A percentile compares a stretch with the other conserved stretches of the same genome.
Conservation (phyloP, 1,140 invertebrate genomes). For the Charaxes varanes region DNA sequence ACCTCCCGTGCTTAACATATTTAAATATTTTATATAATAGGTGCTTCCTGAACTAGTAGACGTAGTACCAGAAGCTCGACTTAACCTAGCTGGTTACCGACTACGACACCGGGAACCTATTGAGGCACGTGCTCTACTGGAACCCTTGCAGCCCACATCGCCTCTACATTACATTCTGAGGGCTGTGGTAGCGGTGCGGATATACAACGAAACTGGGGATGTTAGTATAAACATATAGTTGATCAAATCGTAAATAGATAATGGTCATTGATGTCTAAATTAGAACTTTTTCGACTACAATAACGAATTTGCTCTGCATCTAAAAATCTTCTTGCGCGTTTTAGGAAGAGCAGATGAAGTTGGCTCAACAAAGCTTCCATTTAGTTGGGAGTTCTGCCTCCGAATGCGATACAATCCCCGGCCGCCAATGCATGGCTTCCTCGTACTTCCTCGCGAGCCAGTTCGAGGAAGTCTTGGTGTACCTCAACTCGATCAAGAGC, state of each 20-base stretch:
- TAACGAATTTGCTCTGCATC: no score
- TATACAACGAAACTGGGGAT: slow-evolving; percentile 94
- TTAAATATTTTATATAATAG: slow-evolving; percentile 45
- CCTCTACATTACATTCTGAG: slow-evolving; percentile 98
- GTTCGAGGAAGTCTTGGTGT: slow-evolving; percentile 97
- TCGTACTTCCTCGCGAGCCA: slow-evolving; percentile 95
- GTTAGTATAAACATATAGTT: slow-evolving; percentile 70
- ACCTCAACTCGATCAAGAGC: slow-evolving; percentile 97
- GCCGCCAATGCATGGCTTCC: slow-evolving; percentile 97
- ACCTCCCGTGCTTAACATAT: no score
- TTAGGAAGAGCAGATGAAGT: slow-evolving; percentile 94
- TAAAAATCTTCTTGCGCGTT: no score
- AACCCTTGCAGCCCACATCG: slow-evolving; percentile 93
- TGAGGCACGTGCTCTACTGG: slow-evolving; percentile 93
- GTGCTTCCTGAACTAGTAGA: slow-evolving; percentile 93
- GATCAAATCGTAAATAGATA: not conserved
- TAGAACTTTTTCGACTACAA: no score
- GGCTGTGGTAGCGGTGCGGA: slow-evolving; percentile 94
- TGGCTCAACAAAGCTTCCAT: slow-evolving; percentile 97
- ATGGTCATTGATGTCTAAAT: no score
- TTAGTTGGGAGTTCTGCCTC: slow-evolving; percentile 95
- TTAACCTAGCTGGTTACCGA: slow-evolving; percentile 96
- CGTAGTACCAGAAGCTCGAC: slow-evolving; percentile 95
- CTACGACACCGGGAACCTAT: slow-evolving; percentile 92
- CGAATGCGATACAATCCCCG: slow-evolving; percentile 96